Evolutionary conservation across 1,140 invertebrate genomes (phyloP), one percentile per base, ranked within the genome.

Genomic region (Brachionus rubens): DNA sequence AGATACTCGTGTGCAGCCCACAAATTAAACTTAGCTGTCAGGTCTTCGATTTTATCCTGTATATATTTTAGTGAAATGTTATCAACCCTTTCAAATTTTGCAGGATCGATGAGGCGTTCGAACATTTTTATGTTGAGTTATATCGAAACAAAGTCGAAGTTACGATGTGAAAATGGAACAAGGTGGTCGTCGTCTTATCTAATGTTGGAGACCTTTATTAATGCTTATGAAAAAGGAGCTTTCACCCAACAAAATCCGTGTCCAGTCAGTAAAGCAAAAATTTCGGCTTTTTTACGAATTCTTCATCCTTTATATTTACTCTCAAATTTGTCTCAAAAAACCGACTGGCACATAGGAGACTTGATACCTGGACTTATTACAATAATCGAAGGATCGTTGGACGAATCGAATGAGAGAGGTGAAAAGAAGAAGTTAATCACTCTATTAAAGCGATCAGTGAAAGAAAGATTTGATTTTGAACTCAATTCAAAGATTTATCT

Each of bases 151-250:
- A 48, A 48, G 1, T 48, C 5, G 2, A 2, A 48, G 24, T 48
- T 48, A 48, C 16, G 47, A 48, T 48, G 47, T 48, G 47, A 48
- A 48, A 48, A 48, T 48, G 47, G 47, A 21, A 48, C 47, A 14
- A 48, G 47, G 24, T 48, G 47, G 47, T 48, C 47, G 24, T 48
- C 47, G n/a, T n/a, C n/a, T 48, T 48, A 48, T 48, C 24, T 48
- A 48, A 48, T 48, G 47, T 48, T 48, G 47, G 47, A 48, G 24
- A 19, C 47, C 24, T 48, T 48, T 21, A 19, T 48, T 48, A 48
- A 1, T n/a, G 47, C 47, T 48, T 48, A 48, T 48, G 47, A 48
- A 48, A 48, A 48, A 48, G 24, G 24, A 48, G 47, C n/a, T 19
- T 48, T 48, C 24, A 21, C 24, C n/a, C 47, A 1, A 21, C n/a